These are phyloP conservation scores for Ophion ventricosus DNA, from an alignment of 2,888 invertebrate species.

Conservation along the genomic window DNA sequence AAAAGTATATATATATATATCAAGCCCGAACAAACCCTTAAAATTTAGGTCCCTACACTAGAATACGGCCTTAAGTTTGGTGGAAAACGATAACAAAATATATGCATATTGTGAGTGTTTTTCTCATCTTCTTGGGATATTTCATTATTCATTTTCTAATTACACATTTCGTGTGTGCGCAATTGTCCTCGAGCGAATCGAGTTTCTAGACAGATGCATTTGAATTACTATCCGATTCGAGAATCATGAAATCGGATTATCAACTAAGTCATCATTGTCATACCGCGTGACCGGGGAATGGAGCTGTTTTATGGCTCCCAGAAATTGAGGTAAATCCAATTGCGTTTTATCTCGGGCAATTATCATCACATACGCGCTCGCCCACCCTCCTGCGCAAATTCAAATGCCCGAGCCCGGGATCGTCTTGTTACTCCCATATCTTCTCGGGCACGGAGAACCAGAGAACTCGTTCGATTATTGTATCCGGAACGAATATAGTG, in stretches of 20 bases:
- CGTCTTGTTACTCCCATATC: constrained; percentile 50
- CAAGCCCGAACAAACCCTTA: too few relatives aligned
- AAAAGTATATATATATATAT: too few relatives aligned
- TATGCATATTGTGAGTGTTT: background rate
- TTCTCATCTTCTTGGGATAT: background rate
- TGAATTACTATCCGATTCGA: background rate
- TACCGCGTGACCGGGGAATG: constrained; percentile 6
- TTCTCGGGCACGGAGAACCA: constrained; percentile 25
- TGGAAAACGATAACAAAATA: background rate
- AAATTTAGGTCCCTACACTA: too few relatives aligned
- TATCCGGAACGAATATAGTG: constrained; percentile 37
- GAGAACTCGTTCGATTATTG: constrained; percentile 54
- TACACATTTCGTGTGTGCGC: too few relatives aligned
- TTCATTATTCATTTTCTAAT: too few relatives aligned
- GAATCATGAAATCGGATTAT: constrained; percentile 3
- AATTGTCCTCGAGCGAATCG: too few relatives aligned
- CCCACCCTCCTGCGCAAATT: background rate
- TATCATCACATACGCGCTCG: constrained; percentile 45
- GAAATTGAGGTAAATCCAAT: constrained; percentile 12
- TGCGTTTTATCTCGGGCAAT: constrained; percentile 51
- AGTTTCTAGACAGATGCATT: too few relatives aligned
- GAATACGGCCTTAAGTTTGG: background rate
- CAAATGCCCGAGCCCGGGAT: constrained; percentile 31
- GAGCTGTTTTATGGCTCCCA: constrained; percentile 8
- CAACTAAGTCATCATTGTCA: constrained; percentile 17